Percentiles rank a stretch among this genome's conserved stretches.
phyloP scores from a whole-genome alignment of 2,888 invertebrate species.

The Zhuqinia jingwanae region DNA sequence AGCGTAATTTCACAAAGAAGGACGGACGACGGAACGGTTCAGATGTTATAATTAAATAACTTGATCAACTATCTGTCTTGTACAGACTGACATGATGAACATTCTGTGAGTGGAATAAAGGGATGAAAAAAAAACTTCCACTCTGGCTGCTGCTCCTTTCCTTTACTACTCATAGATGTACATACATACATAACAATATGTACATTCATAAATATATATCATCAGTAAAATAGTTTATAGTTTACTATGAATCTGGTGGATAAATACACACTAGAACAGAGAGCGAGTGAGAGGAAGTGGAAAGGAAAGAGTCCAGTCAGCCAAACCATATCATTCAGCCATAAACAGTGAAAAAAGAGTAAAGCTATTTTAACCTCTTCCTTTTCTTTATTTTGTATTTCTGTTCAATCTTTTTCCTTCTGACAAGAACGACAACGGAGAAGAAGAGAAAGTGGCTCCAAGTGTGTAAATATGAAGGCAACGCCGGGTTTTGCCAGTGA shows the following conservation, averaged over 20 bases:
- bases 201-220: background rate
- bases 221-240: background rate
- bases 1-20: conserved; percentile 36
- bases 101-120: conserved; percentile 69
- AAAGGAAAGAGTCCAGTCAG: background rate
- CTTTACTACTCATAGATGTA: background rate
- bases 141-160: conserved; percentile 35
- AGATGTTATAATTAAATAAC: conserved; percentile 74
- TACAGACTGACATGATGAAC: conserved; percentile 71
- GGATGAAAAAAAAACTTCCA: conserved; percentile 68
- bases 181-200: background rate
- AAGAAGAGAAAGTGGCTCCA: conserved; percentile 2
- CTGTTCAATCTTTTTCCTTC: conserved; percentile 38
- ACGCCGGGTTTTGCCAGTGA: conserved; percentile 50
- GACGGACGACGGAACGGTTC: conserved; percentile 55
- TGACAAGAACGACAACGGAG: conserved; percentile 18
- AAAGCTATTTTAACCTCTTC: conserved; percentile 12
- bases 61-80: conserved; percentile 74
- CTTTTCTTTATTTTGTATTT: conserved; percentile 19
- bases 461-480: conserved; percentile 37
- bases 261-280: background rate
- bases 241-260: background rate
- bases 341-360: conserved; percentile 19
- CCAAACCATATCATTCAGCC: background rate
- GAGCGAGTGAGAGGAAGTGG: too few relatives aligned